These are phyloP conservation scores for Thelaira solivaga DNA, from an alignment of 2,888 invertebrate genomes.

Conservation along the genomic window DNA sequence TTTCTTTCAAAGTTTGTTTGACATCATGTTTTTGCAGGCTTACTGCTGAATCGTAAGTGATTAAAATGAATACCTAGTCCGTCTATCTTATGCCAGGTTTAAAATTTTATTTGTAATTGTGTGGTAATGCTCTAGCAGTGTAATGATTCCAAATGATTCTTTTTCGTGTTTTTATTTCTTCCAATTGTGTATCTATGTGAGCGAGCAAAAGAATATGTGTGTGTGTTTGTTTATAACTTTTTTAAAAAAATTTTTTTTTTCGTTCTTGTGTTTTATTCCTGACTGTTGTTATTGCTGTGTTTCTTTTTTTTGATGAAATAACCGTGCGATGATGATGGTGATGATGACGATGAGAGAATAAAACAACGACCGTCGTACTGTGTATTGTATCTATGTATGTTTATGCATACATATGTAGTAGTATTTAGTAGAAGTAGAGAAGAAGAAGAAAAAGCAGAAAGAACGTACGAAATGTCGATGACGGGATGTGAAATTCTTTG, in stretches of 20 bases:
- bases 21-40: conserved; percentile 35
- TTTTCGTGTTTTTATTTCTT: conserved; percentile 44
- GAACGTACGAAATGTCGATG: conserved; percentile 65
- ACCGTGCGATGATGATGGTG: conserved; percentile 62
- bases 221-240: conserved; percentile 48
- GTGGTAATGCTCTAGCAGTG: not conserved
- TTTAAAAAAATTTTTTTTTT: conserved; percentile 36
- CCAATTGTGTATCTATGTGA: conserved; percentile 35
- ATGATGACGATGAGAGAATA: conserved; percentile 62
- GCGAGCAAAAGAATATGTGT: conserved; percentile 1
- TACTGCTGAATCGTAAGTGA: conserved; percentile 48
- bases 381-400: conserved; percentile 30
- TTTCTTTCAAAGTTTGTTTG: conserved; percentile 2
- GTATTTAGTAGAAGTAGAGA: conserved; percentile 25
- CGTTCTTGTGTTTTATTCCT: conserved; percentile 65
- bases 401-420: conserved; percentile 60
- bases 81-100: conserved; percentile 11
- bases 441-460: conserved; percentile 27
- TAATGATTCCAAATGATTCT: conserved; percentile 33
- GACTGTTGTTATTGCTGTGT: conserved; percentile 64
- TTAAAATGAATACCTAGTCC: conserved; percentile 17
- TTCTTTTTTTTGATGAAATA: conserved; percentile 59
- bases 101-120: not conserved
- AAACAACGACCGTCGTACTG: conserved; percentile 56
- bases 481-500: conserved; percentile 76